A percentile compares a stretch with the other conserved stretches of the same genome.
Conservation (phyloP, 2,113 vertebrate species). For the Tympanuchus pallidicinctus region DNA sequence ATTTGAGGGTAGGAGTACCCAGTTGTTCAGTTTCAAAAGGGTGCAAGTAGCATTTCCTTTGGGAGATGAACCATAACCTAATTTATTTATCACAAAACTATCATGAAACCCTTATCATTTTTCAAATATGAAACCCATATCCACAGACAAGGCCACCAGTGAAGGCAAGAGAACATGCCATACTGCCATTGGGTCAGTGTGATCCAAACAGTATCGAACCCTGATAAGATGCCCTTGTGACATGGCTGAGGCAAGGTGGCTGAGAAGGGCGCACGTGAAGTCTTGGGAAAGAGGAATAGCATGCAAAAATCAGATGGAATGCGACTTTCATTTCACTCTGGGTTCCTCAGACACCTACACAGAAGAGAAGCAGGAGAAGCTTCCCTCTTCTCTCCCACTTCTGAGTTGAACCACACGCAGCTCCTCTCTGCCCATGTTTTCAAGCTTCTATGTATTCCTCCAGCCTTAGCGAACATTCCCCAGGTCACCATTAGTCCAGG, state of each 20-base stretch:
- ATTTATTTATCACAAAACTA: constrained; percentile 36
- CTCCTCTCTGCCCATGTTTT: not conserved
- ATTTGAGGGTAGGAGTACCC: not conserved
- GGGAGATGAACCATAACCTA: constrained; percentile 3
- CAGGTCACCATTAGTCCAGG: not conserved
- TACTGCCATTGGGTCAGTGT: constrained; percentile 5
- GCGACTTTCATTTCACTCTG: not conserved
- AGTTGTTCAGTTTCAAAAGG: not conserved
- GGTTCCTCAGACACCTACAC: not conserved
- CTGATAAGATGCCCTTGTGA: constrained; percentile 48
- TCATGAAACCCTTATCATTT: constrained; percentile 39
- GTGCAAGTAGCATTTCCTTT: not conserved
- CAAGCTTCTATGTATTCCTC: not conserved
- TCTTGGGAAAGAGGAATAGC: not conserved
- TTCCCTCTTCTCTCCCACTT: not conserved
- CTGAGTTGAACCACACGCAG: not conserved
- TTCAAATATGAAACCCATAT: constrained; percentile 41
- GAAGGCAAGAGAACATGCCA: constrained; percentile 21
- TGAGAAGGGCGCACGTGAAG: not conserved
- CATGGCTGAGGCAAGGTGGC: not conserved
- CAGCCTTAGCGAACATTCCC: not conserved
- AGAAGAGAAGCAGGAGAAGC: not conserved
- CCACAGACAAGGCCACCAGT: constrained; percentile 41
- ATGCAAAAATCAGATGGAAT: constrained; percentile 5
- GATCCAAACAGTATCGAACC: not conserved